These are phyloP conservation scores for Eupelmus urozonus DNA, from an alignment of 2,888 invertebrate species.

Conservation along the genomic window DNA sequence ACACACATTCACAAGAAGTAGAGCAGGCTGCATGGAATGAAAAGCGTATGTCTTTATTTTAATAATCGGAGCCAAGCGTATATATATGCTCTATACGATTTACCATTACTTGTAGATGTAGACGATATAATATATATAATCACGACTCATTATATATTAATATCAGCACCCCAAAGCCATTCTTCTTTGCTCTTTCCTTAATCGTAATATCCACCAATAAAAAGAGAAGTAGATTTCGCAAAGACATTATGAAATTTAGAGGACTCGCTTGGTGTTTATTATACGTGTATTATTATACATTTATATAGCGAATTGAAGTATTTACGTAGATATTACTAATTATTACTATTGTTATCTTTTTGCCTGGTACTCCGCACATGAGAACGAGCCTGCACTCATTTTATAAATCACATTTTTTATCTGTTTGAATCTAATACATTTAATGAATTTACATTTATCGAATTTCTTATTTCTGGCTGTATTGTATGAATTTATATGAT, in stretches of 20 bases:
- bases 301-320: constrained; percentile 39
- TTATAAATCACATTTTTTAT: constrained; percentile 43
- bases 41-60: constrained; percentile 41
- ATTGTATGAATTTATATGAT: constrained; percentile 47
- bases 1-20: constrained; percentile 57
- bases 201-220: constrained; percentile 31
- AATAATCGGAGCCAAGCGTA: constrained; percentile 39
- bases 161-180: constrained; percentile 33
- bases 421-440: constrained; percentile 40
- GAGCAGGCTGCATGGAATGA: constrained; percentile 65
- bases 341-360: constrained; percentile 29
- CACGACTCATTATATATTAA: constrained; percentile 36
- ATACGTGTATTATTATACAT: background rate
- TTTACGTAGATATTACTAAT: constrained; percentile 48
- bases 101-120: constrained; percentile 40
- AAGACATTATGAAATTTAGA: constrained; percentile 41
- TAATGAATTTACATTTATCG: constrained; percentile 6
- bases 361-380: constrained; percentile 43
- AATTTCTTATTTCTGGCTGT: constrained; percentile 37
- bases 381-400: constrained; percentile 54
- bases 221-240: constrained; percentile 49
- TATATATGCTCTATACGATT: constrained; percentile 16
- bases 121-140: constrained; percentile 41
- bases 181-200: constrained; percentile 47
- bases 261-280: constrained; percentile 43